Percentiles rank a stretch among this genome's conserved stretches.
Evolutionary conservation across 1,140 invertebrate species (phyloP).

Genomic region (Zaprionus vittiger): DNA sequence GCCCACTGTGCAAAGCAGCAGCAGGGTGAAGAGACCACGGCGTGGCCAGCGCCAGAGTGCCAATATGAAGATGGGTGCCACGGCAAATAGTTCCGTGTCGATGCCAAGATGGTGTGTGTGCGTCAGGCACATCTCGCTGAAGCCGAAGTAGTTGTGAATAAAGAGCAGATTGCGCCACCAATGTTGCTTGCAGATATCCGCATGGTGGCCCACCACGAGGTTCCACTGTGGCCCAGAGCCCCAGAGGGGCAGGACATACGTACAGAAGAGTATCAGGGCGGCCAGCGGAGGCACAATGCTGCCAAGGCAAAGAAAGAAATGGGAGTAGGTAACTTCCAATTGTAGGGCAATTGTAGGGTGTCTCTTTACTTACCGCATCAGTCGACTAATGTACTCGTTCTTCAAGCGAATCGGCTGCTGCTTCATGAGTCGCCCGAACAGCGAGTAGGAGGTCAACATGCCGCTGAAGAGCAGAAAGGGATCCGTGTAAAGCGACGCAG

Average conservation of each 20-base stretch:
- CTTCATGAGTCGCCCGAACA: slow-evolving; percentile 86
- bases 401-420: slow-evolving; percentile 86
- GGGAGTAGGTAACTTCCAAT: not conserved
- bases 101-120: slow-evolving; percentile 92
- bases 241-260: slow-evolving; percentile 86
- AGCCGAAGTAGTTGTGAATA: slow-evolving; percentile 89
- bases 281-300: slow-evolving; percentile 87
- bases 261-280: slow-evolving; percentile 88
- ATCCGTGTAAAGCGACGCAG: slow-evolving; percentile 88
- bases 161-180: slow-evolving; percentile 88
- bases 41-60: slow-evolving; percentile 87
- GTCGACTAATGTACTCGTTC: slow-evolving; percentile 87
- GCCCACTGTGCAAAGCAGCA: slow-evolving; percentile 85
- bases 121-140: slow-evolving; percentile 89
- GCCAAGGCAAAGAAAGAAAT: slow-evolving; percentile 4
- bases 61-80: slow-evolving; percentile 89
- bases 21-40: slow-evolving; percentile 85
- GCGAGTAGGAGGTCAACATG: slow-evolving; percentile 87
- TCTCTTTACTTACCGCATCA: slow-evolving; percentile 85
- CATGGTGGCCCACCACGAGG: slow-evolving; percentile 87
- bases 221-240: slow-evolving; percentile 89
- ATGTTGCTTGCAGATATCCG: slow-evolving; percentile 87
- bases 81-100: slow-evolving; percentile 92
- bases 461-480: slow-evolving; percentile 89
- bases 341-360: not conserved